A percentile compares a stretch with the other conserved stretches of the same genome.
These are phyloP conservation scores for Oceanodroma tethys DNA, from an alignment of 2,113 vertebrate genomes.

Conservation along the genomic window DNA sequence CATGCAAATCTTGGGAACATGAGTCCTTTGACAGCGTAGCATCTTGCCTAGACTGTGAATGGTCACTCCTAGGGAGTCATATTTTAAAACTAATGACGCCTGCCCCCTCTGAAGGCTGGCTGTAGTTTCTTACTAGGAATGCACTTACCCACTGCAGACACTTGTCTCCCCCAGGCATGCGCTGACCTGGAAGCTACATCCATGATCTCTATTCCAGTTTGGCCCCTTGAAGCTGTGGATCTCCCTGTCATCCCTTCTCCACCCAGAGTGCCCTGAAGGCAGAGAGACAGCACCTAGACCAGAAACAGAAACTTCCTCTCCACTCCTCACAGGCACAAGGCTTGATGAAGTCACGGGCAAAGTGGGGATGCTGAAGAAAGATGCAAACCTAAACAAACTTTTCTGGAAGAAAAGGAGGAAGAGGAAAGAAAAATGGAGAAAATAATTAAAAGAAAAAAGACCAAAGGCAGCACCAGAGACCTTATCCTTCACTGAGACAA, in stretches of 20 bases:
- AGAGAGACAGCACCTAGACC: neutral
- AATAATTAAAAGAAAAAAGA: neutral
- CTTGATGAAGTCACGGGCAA: neutral
- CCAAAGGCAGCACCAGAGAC: neutral
- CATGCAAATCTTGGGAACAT: neutral
- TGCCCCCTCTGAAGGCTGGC: neutral
- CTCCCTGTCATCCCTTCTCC: neutral
- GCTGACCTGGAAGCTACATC: neutral
- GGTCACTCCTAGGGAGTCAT: neutral
- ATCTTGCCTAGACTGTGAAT: neutral
- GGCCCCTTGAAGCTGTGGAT: neutral
- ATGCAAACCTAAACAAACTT: neutral
- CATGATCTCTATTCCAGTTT: neutral
- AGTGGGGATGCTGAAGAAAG: neutral
- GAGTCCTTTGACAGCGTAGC: neutral
- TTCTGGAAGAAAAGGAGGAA: neutral
- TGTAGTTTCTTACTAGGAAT: neutral
- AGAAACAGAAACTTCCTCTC: neutral
- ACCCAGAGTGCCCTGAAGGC: neutral
- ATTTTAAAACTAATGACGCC: neutral
- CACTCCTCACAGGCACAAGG: neutral
- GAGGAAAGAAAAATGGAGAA: neutral
- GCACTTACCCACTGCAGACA: neutral
- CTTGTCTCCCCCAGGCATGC: neutral
- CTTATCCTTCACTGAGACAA: neutral